A percentile compares a stretch with the other conserved stretches of the same genome.
These are phyloP conservation scores for Phytoseiulus persimilis DNA, from an alignment of 2,888 invertebrate genomes.

Conservation along the genomic window DNA sequence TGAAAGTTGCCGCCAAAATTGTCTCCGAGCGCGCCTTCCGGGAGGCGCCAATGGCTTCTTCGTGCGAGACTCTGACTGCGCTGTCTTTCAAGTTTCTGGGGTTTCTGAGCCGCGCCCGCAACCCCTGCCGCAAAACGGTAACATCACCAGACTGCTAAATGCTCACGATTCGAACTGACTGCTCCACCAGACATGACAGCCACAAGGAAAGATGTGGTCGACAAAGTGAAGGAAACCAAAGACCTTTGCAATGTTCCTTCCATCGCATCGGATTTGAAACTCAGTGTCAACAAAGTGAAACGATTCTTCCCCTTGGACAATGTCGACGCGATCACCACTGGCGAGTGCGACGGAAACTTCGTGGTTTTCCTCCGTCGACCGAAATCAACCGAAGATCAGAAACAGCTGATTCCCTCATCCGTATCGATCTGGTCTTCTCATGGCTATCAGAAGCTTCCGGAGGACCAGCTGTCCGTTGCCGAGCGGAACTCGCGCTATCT, in stretches of 20 bases:
- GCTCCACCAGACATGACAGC: not conserved
- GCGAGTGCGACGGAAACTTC: not conserved
- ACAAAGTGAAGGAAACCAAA: not conserved
- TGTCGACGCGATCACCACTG: not conserved
- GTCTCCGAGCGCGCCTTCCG: not conserved
- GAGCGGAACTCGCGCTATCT: not conserved
- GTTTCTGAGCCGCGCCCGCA: not conserved
- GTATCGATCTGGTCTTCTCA: constrained; percentile 9
- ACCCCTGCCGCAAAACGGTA: too few species aligned
- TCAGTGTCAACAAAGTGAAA: not conserved
- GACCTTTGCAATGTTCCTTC: constrained; percentile 31
- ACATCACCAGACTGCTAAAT: not conserved
- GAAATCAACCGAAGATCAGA: not conserved
- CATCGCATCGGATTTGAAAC: not conserved
- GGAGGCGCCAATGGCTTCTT: not conserved
- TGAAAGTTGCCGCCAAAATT: not conserved
- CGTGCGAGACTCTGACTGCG: not conserved
- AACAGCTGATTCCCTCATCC: not conserved
- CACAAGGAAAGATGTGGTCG: not conserved
- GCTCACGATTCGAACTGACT: not conserved
- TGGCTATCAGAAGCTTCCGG: not conserved
- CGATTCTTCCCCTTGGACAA: not conserved
- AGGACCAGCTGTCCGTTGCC: not conserved
- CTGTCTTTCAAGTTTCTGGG: not conserved
- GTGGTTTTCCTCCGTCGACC: not conserved